These are phyloP conservation scores for Dendrophyllia cribrosa DNA, from an alignment of 64 coral and sea anemone species.

Conservation along the genomic window DNA sequence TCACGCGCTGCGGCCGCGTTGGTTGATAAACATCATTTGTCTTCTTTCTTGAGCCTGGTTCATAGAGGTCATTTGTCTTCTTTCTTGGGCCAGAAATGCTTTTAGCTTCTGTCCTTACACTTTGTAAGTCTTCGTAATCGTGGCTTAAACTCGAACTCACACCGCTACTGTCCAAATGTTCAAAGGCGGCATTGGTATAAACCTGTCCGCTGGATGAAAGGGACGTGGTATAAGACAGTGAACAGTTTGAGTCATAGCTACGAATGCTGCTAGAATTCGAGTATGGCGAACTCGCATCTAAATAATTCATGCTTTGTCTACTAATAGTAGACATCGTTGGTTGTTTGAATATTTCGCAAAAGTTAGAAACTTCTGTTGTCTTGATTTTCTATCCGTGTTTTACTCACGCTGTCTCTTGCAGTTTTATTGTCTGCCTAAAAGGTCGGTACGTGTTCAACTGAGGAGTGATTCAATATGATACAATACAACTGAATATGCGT, in stretches of 20 bases:
- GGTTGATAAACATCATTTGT: constrained; percentile 22
- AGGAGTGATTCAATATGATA: too few species aligned
- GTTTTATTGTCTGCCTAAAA: too few species aligned
- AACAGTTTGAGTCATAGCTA: neutral
- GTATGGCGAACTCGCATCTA: neutral
- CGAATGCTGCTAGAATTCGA: neutral
- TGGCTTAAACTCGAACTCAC: neutral
- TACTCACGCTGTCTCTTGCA: neutral
- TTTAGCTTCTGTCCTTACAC: neutral
- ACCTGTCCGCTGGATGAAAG: neutral
- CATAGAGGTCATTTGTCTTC: constrained; percentile 25
- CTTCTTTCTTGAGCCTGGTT: neutral
- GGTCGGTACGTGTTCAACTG: neutral
- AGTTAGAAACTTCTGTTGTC: constrained; percentile 29
- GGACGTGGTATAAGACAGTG: neutral
- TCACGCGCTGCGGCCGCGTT: neutral
- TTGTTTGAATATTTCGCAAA: neutral
- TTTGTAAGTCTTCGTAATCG: constrained; percentile 19
- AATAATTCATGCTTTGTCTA: constrained; percentile 23
- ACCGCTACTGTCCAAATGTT: neutral
- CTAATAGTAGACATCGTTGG: neutral
- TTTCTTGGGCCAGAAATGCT: neutral
- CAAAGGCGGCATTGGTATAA: neutral
- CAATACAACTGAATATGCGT: too few species aligned
- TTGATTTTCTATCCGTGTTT: neutral